Evolutionary conservation across 2,888 invertebrate genomes (phyloP).

Genomic region (Ptilodon capucinus): DNA sequence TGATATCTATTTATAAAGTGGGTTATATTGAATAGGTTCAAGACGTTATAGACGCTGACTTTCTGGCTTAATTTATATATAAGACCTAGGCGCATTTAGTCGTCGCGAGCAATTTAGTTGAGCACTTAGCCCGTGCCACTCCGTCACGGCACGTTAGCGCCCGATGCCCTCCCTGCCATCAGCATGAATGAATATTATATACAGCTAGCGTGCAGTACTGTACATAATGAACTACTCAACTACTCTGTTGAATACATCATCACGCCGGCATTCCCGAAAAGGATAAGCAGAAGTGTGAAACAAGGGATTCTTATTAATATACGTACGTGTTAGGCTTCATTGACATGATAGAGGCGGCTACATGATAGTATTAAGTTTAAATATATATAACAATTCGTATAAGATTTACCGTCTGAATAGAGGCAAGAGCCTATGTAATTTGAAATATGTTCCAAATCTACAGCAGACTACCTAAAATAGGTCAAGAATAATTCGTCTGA

Average conservation of each 20-base stretch:
- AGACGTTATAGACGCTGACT: conserved; percentile 4
- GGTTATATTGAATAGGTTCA: neutral
- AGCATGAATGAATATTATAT: conserved; percentile 39
- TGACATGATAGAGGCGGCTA: too few relatives aligned
- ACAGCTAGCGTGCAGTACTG: conserved; percentile 12
- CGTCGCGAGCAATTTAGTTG: conserved; percentile 59
- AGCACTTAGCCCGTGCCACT: conserved; percentile 60
- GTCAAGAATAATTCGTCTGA: neutral
- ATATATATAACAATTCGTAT: too few relatives aligned
- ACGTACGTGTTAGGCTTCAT: too few relatives aligned
- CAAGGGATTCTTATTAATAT: too few relatives aligned
- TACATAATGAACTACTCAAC: conserved; percentile 16
- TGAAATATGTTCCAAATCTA: too few relatives aligned
- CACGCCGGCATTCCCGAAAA: too few relatives aligned
- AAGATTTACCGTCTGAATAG: too few relatives aligned
- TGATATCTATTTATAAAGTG: too few relatives aligned
- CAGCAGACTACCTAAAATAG: neutral
- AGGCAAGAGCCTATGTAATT: too few relatives aligned
- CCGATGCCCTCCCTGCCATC: conserved; percentile 40
- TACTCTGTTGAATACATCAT: too few relatives aligned
- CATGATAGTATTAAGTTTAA: too few relatives aligned
- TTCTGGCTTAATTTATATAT: conserved; percentile 20
- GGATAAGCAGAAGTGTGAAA: too few relatives aligned
- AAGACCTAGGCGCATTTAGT: conserved; percentile 39
- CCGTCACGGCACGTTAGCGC: conserved; percentile 59